Base-by-base conservation (phyloP, 2,113 vertebrate genomes). In the Nesoenas mayeri region DNA sequence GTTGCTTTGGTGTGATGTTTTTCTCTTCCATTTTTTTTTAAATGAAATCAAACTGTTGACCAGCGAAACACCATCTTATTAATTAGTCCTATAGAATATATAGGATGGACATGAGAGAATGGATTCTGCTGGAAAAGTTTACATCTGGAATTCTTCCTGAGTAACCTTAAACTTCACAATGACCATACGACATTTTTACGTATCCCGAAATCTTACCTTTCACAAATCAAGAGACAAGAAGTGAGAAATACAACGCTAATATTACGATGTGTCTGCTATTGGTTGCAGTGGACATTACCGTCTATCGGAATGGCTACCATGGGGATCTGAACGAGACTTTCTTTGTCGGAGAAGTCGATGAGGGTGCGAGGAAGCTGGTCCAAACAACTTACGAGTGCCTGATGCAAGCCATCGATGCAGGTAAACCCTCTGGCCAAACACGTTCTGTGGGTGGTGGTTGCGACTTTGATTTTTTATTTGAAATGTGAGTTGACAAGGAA, bases 251-350 rank as follows among this genome's bases (percentile, higher is more conserved):
- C 48, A 28, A 40, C 29, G 26, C n/a, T 71, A 13, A 79, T 54
- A 13, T 44, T 38, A 34, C 36, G 20, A 11, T 42, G 2, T 62
- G 10, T 82, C 38, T 78, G 90, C 25, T 74, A 22, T 92, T 94
- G 57, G 74, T 95, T 95, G 32, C 97, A 99, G 99, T 99, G 98
- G 99, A 99, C 95, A 99, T 99, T 96, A 99, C 99, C 5, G 98
- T 99, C 84, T 99, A 99, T 96, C 98, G 99, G 96, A 99, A 98
- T 15, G 99, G 99, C 97, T 99, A 99, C 97, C 99, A 99, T 8
- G 99, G 99, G 20, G 99, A 99, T 97, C 98, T 99, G 82, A 99
- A 99, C 2, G 99, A 99, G 97, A 99, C 99, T 0, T 99, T 99
- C 97, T 99, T 98, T 57, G 98, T 99, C 11, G 99, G 99, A 6